Conservation (phyloP, 2,797 vertebrate species). For the Notolepis coatsorum region DNA sequence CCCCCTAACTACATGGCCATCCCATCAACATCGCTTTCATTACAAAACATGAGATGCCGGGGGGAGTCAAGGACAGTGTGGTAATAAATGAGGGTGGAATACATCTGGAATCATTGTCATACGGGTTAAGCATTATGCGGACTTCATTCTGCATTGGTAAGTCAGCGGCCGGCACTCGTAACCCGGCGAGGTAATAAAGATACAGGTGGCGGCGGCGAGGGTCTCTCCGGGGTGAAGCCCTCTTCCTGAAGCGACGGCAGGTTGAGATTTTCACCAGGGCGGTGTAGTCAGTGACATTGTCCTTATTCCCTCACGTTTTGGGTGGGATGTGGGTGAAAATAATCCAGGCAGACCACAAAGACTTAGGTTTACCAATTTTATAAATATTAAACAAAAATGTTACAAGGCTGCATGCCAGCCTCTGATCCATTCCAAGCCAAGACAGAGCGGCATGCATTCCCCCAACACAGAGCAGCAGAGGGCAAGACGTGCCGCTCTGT, state of each 20-base stretch:
- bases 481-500: too few species aligned
- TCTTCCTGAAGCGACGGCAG: slow-evolving; percentile 38
- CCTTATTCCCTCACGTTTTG: slow-evolving; percentile 33
- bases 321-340: slow-evolving; percentile 20
- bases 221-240: slow-evolving; percentile 62
- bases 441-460: too few species aligned
- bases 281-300: slow-evolving; percentile 38
- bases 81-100: slow-evolving; percentile 90
- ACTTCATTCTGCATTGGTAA: slow-evolving; percentile 89
- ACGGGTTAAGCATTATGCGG: slow-evolving; percentile 84
- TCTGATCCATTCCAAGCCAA: too few species aligned
- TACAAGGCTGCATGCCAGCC: too few species aligned
- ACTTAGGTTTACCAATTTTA: too few species aligned
- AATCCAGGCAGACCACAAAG: too few species aligned
- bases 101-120: slow-evolving; percentile 88
- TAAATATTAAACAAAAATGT: too few species aligned
- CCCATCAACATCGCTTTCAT: slow-evolving; percentile 90
- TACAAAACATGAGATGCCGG: slow-evolving; percentile 90
- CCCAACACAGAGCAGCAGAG: too few species aligned
- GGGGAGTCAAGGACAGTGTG: slow-evolving; percentile 88
- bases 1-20: slow-evolving; percentile 86
- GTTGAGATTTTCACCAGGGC: slow-evolving; percentile 56
- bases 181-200: slow-evolving; percentile 84
- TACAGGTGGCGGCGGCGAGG: slow-evolving; percentile 76
- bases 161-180: slow-evolving; percentile 85